These are phyloP conservation scores for Craseonycteris thonglongyai DNA, from an alignment of 2,113 vertebrate species.

Conservation along the genomic window DNA sequence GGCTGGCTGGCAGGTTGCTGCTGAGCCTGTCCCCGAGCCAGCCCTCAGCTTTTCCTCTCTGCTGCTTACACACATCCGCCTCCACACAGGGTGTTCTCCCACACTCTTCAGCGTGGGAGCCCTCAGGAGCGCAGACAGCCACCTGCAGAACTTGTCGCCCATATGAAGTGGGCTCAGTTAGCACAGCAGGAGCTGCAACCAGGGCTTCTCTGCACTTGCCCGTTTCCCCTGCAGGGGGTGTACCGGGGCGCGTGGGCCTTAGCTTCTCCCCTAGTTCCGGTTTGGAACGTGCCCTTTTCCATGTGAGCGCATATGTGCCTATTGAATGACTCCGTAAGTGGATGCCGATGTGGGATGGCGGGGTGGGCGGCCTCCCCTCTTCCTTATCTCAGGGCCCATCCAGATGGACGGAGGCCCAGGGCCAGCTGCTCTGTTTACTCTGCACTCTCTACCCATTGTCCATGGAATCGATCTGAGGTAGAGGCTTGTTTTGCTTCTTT, in stretches of 20 bases:
- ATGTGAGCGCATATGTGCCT: not conserved
- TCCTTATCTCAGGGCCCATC: constrained; percentile 43
- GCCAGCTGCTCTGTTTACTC: constrained; percentile 33
- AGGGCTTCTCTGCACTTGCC: not conserved
- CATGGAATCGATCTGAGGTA: constrained; percentile 18
- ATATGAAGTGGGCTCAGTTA: rapidly evolving
- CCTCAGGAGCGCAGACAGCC: not conserved
- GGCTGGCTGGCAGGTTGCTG: not conserved
- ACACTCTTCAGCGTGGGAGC: not conserved
- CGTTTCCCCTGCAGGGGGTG: not conserved
- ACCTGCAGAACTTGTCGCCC: rapidly evolving
- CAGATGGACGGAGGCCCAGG: not conserved
- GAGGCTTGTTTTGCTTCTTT: constrained; percentile 41
- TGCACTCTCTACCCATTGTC: constrained; percentile 51
- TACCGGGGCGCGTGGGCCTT: not conserved
- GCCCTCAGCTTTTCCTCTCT: not conserved
- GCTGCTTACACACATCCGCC: not conserved
- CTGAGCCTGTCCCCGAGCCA: not conserved
- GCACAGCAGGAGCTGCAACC: not conserved
- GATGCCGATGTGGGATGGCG: not conserved
- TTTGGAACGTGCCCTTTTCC: not conserved
- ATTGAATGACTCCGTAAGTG: not conserved
- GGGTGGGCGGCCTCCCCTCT: not conserved
- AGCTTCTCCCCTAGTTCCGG: not conserved
- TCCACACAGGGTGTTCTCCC: not conserved